Evolutionary conservation across 1,140 invertebrate species (phyloP).

Genomic region (Gryon sp.): DNA sequence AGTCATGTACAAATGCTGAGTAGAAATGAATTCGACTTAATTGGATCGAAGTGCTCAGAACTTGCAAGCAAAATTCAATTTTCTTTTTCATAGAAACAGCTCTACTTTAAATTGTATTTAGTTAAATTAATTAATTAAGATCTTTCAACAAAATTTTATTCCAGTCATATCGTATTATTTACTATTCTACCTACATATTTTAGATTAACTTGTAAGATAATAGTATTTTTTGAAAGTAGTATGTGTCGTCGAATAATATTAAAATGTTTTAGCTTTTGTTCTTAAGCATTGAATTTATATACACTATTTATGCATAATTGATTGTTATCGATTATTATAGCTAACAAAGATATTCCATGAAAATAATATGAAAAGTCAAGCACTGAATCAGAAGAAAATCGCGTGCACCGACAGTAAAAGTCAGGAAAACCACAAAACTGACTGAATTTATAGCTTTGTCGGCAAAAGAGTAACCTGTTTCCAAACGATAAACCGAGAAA

Average conservation of each 20-base stretch:
- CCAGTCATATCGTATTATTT: background rate
- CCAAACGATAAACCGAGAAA: conserved; percentile 58
- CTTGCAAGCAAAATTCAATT: conserved; percentile 51
- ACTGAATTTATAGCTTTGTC: conserved; percentile 59
- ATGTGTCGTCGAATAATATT: no score
- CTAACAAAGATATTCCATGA: conserved; percentile 11
- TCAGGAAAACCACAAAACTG: conserved; percentile 57
- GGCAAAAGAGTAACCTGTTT: conserved; percentile 60
- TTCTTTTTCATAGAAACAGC: conserved; percentile 20
- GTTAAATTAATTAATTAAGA: conserved; percentile 30
- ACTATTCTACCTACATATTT: no score
- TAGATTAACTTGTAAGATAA: no score
- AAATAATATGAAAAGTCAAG: conserved; percentile 23
- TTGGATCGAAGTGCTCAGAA: conserved; percentile 50
- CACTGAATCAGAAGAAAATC: conserved; percentile 35
- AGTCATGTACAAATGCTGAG: conserved; percentile 28
- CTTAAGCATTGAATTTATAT: no score
- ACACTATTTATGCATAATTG: conserved; percentile 3
- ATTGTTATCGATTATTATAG: conserved; percentile 22
- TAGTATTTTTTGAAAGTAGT: no score
- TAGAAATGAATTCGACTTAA: conserved; percentile 38
- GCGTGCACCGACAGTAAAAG: conserved; percentile 43
- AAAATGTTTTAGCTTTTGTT: no score
- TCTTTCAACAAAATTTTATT: conserved; percentile 9
- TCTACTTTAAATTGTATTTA: conserved; percentile 32